Base-by-base conservation (phyloP, 2,888 invertebrate genomes). In the Orthonevra nobilis region DNA sequence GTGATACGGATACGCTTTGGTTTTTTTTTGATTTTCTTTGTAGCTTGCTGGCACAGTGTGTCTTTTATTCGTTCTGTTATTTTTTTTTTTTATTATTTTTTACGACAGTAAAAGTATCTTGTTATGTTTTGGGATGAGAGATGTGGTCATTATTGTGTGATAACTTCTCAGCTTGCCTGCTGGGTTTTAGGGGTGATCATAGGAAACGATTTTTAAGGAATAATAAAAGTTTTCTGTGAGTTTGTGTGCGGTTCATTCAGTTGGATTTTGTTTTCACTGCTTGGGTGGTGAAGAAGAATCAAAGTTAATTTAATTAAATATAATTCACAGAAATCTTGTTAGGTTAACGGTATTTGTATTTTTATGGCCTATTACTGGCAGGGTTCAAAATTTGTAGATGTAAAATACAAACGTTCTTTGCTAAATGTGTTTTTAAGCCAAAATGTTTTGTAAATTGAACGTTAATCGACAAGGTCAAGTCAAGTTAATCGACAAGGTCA, bases 101-200 rank as follows among this genome's bases (percentile, higher is more conserved):
- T 82, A 83, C 79, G 82, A 83, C 82, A 82, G 81, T 77, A 69
- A 82, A 82, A 81, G 82, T 82, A 81, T 79, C 77, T 77, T 72
- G 77, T 77, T 77, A 72, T 77, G 64, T 58, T 60, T 69, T 58
- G 44, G 40, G 19, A 69, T 32, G 26, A 50, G 38, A 58, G 61
- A 79, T 79, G 54, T 61, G 64, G 72, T 77, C 77, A 60, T 72
- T 72, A 66, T 64, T 70, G 77, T 79, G 79, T 66, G 79, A 72
- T 79, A 79, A 73, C 52, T 73, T 73, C 69, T 79, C 61, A 68
- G 73, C 66, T 73, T 73, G 66, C 79, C 79, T 72, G 79, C 73
- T 79, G 73, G 56, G 54, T 79, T 68, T 79, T 56, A 38, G 66
- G 77, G 40, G 77, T 72, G 77, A 72, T 79, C 72, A 77, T 77